Conservation (phyloP, 2,888 invertebrate species). For the Lypha dubia region DNA sequence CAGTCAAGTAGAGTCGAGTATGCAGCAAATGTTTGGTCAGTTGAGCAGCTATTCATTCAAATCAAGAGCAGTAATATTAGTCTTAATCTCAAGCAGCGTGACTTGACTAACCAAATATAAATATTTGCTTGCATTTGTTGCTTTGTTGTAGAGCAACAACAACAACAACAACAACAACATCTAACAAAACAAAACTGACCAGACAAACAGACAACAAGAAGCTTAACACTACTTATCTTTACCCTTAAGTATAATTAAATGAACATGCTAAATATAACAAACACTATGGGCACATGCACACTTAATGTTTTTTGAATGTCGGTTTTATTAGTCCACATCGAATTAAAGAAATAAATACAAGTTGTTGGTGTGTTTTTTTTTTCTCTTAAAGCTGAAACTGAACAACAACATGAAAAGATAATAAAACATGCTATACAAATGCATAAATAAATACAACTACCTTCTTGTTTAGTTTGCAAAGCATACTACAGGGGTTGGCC, state of each 20-base stretch:
- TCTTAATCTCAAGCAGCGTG: constrained; percentile 17
- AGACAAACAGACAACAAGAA: constrained; percentile 70
- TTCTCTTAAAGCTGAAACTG: constrained; percentile 25
- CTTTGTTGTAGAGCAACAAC: constrained; percentile 4
- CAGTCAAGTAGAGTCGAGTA: constrained; percentile 17
- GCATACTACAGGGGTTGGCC: neutral
- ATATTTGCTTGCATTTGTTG: constrained; percentile 32
- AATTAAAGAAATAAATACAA: constrained; percentile 29
- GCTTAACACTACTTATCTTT: constrained; percentile 71
- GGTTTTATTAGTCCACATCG: neutral
- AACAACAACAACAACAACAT: constrained; percentile 1
- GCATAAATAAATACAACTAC: constrained; percentile 35
- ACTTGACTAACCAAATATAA: neutral
- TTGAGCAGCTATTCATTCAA: constrained; percentile 53
- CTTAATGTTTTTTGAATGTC: constrained; percentile 17
- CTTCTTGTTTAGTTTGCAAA: neutral
- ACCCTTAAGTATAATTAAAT: constrained; percentile 72
- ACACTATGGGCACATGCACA: constrained; percentile 41
- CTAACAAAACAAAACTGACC: constrained; percentile 38
- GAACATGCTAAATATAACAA: constrained; percentile 69
- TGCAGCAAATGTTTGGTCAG: constrained; percentile 47
- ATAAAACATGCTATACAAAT: neutral
- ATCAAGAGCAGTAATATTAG: neutral
- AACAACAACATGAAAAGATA: neutral
- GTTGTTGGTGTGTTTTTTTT: too few relatives aligned